Evolutionary conservation across 1,140 invertebrate genomes (phyloP).

Genomic region (Neelides sp.): DNA sequence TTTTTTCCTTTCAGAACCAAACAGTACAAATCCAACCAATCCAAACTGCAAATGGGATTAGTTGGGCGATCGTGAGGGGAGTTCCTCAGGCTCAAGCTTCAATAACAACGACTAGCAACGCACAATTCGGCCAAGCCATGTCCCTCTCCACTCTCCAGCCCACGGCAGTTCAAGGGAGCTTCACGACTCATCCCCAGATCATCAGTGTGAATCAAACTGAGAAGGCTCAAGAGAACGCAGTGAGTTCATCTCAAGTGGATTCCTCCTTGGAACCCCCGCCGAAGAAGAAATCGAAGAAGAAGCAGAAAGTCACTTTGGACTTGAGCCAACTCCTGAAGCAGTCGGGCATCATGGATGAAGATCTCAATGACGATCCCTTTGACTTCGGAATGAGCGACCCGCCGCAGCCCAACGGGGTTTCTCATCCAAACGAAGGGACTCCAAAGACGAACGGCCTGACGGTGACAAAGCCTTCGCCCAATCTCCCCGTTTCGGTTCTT

Average conservation of each 20-base stretch:
- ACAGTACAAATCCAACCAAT: slow-evolving; percentile 27
- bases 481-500: no score
- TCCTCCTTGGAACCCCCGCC: slow-evolving; percentile 11
- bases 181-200: not conserved
- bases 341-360: slow-evolving; percentile 28
- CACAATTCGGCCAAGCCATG: no score
- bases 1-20: slow-evolving; percentile 9
- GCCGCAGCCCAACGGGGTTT: not conserved
- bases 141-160: no score
- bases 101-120: no score
- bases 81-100: slow-evolving; percentile 13
- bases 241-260: not conserved
- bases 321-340: slow-evolving; percentile 25
- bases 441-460: not conserved
- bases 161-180: not conserved
- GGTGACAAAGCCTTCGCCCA: no score
- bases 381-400: not conserved
- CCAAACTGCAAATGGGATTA: slow-evolving; percentile 25
- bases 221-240: not conserved
- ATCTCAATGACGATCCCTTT: slow-evolving; percentile 26
- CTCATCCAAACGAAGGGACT: not conserved
- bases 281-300: slow-evolving; percentile 21
- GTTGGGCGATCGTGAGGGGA: slow-evolving; percentile 21
- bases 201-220: not conserved
- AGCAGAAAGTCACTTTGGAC: slow-evolving; percentile 27